Conservation (phyloP, 1,140 invertebrate genomes). For the Platorchestia sp. region DNA sequence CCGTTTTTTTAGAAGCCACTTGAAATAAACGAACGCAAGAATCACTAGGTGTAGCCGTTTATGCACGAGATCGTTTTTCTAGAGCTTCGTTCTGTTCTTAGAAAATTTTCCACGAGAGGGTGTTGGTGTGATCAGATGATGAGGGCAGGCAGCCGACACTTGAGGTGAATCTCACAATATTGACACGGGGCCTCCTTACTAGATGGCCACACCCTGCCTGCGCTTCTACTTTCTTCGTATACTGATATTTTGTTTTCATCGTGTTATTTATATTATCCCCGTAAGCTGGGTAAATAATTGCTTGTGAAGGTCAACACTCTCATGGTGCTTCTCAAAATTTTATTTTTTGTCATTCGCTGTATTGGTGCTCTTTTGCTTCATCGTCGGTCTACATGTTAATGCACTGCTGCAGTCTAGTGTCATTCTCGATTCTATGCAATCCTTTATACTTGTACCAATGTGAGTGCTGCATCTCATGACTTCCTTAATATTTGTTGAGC, state of each 20-base stretch:
- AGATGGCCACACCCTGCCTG: background rate
- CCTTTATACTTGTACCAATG: background rate
- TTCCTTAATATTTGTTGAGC: background rate
- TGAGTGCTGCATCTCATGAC: background rate
- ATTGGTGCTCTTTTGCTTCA: background rate
- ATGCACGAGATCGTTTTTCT: too few species aligned
- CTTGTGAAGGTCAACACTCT: background rate
- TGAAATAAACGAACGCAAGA: too few species aligned
- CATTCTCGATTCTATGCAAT: background rate
- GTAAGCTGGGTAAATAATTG: background rate
- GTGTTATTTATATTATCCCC: background rate
- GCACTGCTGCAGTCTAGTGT: background rate
- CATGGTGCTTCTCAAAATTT: background rate
- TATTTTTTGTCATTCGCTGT: background rate
- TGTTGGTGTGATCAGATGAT: background rate
- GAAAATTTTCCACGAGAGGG: background rate
- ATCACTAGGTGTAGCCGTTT: too few species aligned
- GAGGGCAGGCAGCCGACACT: background rate
- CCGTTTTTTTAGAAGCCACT: too few species aligned
- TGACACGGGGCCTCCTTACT: background rate
- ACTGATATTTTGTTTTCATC: background rate
- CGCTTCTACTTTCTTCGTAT: background rate
- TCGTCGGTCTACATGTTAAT: too few species aligned
- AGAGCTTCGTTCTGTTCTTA: too few species aligned
- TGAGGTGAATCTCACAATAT: background rate